phyloP scores from a whole-genome alignment of 2,797 vertebrate genomes.

The Sebastes hubbsi region DNA sequence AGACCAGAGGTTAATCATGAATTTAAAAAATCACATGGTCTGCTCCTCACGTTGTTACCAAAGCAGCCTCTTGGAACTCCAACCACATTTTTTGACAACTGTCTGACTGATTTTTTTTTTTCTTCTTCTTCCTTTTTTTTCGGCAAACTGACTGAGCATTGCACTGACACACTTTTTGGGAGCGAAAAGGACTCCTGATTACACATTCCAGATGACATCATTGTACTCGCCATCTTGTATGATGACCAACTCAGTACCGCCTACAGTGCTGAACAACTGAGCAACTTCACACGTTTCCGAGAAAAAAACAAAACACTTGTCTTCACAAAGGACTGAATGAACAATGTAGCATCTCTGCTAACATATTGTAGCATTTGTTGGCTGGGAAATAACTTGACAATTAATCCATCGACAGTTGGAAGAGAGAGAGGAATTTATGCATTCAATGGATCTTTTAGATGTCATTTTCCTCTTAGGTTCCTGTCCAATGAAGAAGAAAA shows the following conservation, averaged over 20 bases:
- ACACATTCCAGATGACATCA: slow-evolving; percentile 80
- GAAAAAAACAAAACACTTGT: slow-evolving; percentile 32
- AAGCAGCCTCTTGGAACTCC: slow-evolving; percentile 85
- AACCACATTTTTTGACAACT: slow-evolving; percentile 74
- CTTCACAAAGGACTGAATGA: slow-evolving; percentile 76
- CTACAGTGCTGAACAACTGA: slow-evolving; percentile 69
- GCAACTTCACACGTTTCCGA: slow-evolving; percentile 60
- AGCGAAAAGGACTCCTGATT: slow-evolving; percentile 72
- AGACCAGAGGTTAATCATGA: slow-evolving; percentile 75
- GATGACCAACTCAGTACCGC: slow-evolving; percentile 61
- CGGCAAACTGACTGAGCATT: slow-evolving; percentile 76
- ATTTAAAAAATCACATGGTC: slow-evolving; percentile 68
- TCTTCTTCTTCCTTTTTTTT: slow-evolving; percentile 13
- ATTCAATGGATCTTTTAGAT: slow-evolving; percentile 76
- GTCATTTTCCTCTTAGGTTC: slow-evolving; percentile 74
- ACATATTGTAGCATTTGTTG: slow-evolving; percentile 87
- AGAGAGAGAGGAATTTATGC: slow-evolving; percentile 75
- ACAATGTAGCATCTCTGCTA: slow-evolving; percentile 89
- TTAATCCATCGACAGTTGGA: slow-evolving; percentile 69
- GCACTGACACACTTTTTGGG: slow-evolving; percentile 78
- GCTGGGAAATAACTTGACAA: slow-evolving; percentile 80
- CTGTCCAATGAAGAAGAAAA: slow-evolving; percentile 59
- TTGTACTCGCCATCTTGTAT: slow-evolving; percentile 59
- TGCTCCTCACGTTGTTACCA: slow-evolving; percentile 85
- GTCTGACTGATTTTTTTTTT: slow-evolving; percentile 54